phyloP scores from a whole-genome alignment of 2,113 vertebrate genomes.

The Pelecanus crispus region DNA sequence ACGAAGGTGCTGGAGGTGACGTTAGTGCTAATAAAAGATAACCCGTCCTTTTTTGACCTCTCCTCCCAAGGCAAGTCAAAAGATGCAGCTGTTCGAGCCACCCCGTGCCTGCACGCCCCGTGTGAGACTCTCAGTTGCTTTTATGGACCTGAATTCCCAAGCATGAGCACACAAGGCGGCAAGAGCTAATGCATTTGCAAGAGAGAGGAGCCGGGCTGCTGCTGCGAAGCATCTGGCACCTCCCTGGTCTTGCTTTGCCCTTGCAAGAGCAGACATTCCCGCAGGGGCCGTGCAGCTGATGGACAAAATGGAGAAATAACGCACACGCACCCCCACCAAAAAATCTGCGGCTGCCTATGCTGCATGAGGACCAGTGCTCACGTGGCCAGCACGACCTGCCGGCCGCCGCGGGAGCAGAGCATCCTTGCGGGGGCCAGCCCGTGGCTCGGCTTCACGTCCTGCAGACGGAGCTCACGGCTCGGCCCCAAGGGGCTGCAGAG shows the following conservation, averaged over 20 bases:
- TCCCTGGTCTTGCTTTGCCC: background rate
- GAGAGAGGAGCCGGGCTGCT: background rate
- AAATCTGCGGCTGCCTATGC: background rate
- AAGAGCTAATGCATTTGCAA: background rate
- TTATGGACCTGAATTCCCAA: background rate
- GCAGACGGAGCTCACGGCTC: background rate
- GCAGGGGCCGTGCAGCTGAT: too few relatives aligned
- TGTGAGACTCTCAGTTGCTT: too few relatives aligned
- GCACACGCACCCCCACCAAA: too few relatives aligned
- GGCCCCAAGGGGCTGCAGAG: background rate
- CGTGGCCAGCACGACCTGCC: background rate
- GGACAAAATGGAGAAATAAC: background rate
- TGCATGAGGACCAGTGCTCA: background rate
- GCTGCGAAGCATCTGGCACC: background rate
- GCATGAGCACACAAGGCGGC: background rate
- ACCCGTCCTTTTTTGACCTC: background rate
- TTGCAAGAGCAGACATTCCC: background rate
- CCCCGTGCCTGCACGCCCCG: background rate
- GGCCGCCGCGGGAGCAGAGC: background rate
- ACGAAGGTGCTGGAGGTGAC: background rate
- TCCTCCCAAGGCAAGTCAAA: background rate
- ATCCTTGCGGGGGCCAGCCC: background rate
- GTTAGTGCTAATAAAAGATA: too few relatives aligned
- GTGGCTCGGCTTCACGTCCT: fast-evolving
- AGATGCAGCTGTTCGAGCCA: background rate